Evolutionary conservation across 2,888 invertebrate species (phyloP).

Genomic region (Oasisia sp.): DNA sequence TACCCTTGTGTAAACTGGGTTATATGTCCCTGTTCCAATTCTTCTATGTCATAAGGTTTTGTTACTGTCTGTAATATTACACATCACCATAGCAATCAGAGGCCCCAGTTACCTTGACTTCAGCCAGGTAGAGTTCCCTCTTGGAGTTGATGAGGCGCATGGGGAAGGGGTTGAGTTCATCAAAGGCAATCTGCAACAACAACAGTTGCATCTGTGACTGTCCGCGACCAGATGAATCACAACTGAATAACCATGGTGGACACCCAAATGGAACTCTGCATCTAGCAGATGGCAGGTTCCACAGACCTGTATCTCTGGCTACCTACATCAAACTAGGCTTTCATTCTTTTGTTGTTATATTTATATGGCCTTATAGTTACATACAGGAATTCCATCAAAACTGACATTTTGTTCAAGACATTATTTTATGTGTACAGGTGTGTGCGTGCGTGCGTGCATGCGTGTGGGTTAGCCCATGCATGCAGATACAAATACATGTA

Average conservation of each 20-base stretch:
- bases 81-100: neutral
- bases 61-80: neutral
- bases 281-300: neutral
- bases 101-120: conserved; percentile 53
- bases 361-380: neutral
- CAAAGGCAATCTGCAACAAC: conserved; percentile 59
- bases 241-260: neutral
- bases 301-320: neutral
- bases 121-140: conserved; percentile 54
- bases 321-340: neutral
- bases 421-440: neutral
- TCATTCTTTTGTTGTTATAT: neutral
- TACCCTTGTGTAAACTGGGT: neutral
- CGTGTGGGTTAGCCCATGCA: neutral
- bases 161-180: conserved; percentile 63
- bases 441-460: neutral
- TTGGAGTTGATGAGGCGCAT: conserved; percentile 55
- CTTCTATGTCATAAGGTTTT: neutral
- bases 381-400: neutral
- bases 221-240: neutral
- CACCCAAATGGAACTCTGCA: neutral
- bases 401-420: neutral
- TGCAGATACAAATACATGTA: neutral
- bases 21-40: neutral
- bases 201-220: neutral